These are phyloP conservation scores for Bergia sp. DNA, from an alignment of 92 coral and sea anemone species.

Conservation along the genomic window DNA sequence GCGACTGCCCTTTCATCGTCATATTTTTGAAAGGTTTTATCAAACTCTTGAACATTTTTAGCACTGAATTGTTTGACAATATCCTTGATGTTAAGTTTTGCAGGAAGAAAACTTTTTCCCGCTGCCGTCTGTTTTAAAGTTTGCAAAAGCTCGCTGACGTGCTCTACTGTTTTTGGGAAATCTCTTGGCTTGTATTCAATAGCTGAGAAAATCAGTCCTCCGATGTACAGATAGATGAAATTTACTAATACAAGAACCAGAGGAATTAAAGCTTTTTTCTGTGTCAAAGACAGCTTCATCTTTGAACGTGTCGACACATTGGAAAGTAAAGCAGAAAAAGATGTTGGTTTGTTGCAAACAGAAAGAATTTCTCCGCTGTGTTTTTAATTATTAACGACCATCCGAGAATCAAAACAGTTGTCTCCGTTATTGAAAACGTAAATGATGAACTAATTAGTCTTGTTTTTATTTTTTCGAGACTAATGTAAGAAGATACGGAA, in stretches of 20 bases:
- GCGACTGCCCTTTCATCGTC: conserved; percentile 60
- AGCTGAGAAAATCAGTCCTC: conserved; percentile 80
- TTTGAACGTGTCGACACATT: neutral
- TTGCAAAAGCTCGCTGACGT: conserved; percentile 65
- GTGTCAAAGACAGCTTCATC: conserved; percentile 74
- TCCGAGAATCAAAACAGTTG: neutral
- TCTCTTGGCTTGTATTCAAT: conserved; percentile 63
- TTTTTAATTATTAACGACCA: neutral
- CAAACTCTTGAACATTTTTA: conserved; percentile 61
- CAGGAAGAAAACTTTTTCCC: conserved; percentile 64
- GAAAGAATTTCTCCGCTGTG: neutral
- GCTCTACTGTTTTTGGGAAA: conserved; percentile 52
- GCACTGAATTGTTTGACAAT: conserved; percentile 55
- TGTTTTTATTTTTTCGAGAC: neutral
- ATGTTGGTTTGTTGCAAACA: neutral
- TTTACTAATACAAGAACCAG: conserved; percentile 70
- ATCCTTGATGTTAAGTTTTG: conserved; percentile 59
- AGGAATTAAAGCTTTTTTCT: conserved; percentile 66
- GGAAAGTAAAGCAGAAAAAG: neutral
- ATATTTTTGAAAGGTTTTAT: conserved; percentile 54
- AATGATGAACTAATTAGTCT: neutral
- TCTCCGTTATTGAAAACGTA: neutral
- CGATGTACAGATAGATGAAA: conserved; percentile 68
- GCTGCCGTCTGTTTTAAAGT: conserved; percentile 62
- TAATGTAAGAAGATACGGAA: neutral